Percentiles rank a stretch among this genome's conserved stretches.
Evolutionary conservation across 2,113 vertebrate species (phyloP).

Genomic region (Galbula dea): DNA sequence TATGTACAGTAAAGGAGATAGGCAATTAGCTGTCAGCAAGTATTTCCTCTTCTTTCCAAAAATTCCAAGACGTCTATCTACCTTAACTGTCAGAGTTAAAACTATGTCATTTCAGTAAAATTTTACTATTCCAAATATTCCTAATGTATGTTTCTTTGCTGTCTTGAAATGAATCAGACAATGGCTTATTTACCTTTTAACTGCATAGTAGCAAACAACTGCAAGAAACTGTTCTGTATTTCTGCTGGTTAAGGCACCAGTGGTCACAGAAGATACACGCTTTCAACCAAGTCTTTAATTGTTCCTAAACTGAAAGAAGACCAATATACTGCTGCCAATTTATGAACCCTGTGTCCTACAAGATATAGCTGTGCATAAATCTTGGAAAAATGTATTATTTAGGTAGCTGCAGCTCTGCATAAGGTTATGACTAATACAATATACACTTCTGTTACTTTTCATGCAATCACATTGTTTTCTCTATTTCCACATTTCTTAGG

Average conservation of each 20-base stretch:
- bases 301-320: background rate
- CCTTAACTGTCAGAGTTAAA: background rate
- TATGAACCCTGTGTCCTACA: conserved; percentile 11
- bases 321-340: background rate
- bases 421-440: conserved; percentile 18
- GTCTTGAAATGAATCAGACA: background rate
- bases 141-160: background rate
- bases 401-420: background rate
- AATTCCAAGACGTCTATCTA: background rate
- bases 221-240: background rate
- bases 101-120: background rate
- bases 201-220: background rate
- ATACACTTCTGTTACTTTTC: background rate
- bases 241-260: background rate
- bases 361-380: background rate
- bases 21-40: background rate
- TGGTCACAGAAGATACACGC: background rate
- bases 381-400: conserved; percentile 4
- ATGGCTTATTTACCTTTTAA: background rate
- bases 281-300: background rate
- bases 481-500: background rate
- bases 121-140: background rate
- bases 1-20: background rate
- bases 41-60: background rate
- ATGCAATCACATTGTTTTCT: background rate